A percentile compares a stretch with the other conserved stretches of the same genome.
These are phyloP conservation scores for Protobothrops flavoviridis DNA, from an alignment of 2,113 vertebrate genomes.

Conservation along the genomic window DNA sequence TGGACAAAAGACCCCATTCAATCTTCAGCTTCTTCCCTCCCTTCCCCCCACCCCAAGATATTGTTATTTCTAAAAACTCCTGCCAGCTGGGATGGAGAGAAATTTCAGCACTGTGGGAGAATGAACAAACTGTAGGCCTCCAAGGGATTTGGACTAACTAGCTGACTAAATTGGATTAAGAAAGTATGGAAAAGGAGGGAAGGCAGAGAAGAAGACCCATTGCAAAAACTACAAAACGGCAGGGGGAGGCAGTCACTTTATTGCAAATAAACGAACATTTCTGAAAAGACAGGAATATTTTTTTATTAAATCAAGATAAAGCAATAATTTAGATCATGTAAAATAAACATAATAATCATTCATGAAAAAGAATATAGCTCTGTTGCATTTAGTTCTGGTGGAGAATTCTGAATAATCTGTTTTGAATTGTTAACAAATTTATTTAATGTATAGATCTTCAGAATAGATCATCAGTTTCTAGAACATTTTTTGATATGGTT, in stretches of 20 bases:
- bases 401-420: background rate
- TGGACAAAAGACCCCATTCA: conserved; percentile 94
- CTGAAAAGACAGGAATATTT: conserved; percentile 52
- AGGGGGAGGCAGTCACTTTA: conserved; percentile 18
- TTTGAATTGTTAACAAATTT: background rate
- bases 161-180: conserved; percentile 81
- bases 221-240: conserved; percentile 59
- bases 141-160: conserved; percentile 68
- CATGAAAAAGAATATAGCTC: background rate
- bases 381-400: conserved; percentile 46
- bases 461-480: background rate
- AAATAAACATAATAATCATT: background rate
- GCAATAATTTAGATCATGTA: conserved; percentile 54
- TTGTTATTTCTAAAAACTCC: conserved; percentile 89
- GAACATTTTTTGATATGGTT: background rate
- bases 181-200: conserved; percentile 68
- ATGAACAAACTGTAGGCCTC: conserved; percentile 73
- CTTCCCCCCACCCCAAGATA: conserved; percentile 76
- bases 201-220: conserved; percentile 49
- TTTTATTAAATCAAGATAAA: conserved; percentile 48
- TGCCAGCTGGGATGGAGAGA: conserved; percentile 89
- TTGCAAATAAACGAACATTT: conserved; percentile 63
- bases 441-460: background rate
- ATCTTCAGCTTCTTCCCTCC: conserved; percentile 70
- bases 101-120: conserved; percentile 81